Evolutionary conservation across 2,113 vertebrate genomes (phyloP).

Genomic region (Kryptolebias marmoratus): DNA sequence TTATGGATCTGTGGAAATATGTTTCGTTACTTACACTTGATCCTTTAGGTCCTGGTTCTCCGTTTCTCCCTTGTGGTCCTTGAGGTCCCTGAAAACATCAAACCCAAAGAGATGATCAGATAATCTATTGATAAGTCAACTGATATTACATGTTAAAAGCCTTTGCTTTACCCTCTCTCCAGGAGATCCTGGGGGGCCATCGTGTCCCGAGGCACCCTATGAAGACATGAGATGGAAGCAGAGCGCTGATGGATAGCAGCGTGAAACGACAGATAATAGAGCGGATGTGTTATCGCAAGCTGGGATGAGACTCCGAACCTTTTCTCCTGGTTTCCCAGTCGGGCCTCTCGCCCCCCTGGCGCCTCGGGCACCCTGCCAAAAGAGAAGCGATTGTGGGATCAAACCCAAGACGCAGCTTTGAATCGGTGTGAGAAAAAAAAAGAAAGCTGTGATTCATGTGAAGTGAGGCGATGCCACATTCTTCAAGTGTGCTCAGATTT

Average conservation of each 20-base stretch:
- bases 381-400: conserved; percentile 9
- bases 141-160: background rate
- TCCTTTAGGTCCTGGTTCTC: conserved; percentile 96
- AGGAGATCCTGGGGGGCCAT: conserved; percentile 89
- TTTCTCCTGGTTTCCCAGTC: conserved; percentile 95
- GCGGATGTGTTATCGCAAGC: background rate
- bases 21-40: conserved; percentile 85
- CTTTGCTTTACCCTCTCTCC: conserved; percentile 89
- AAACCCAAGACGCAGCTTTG: background rate
- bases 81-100: conserved; percentile 87
- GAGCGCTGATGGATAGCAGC: conserved; percentile 5
- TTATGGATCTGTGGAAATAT: background rate
- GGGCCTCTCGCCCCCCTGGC: conserved; percentile 90
- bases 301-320: conserved; percentile 80
- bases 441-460: background rate
- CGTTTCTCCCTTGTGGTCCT: conserved; percentile 92
- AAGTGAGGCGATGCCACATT: background rate
- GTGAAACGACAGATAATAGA: background rate
- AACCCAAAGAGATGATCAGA: background rate
- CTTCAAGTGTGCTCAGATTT: background rate
- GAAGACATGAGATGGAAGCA: background rate
- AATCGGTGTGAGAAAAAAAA: background rate
- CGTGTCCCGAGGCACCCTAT: conserved; percentile 92
- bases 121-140: background rate
- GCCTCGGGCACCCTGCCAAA: conserved; percentile 88